Conservation (phyloP, 1,140 invertebrate genomes). For the Agrypnia vestita region DNA sequence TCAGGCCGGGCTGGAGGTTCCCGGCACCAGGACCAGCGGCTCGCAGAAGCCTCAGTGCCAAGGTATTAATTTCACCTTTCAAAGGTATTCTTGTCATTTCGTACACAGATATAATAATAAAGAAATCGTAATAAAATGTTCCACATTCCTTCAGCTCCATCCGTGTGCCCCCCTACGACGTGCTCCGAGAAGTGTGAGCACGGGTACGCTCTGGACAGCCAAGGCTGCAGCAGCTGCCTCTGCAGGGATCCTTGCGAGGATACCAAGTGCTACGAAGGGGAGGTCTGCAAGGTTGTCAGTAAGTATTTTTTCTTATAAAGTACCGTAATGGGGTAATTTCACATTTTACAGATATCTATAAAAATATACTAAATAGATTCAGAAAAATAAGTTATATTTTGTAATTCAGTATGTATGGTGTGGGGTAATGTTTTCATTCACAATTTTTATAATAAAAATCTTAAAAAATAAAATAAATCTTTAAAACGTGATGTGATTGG, state of each 20-base stretch:
- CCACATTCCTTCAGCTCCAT: conserved; percentile 65
- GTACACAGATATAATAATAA: background rate
- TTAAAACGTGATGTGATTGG: no score
- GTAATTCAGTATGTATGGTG: no score
- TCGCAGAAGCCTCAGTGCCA: conserved; percentile 66
- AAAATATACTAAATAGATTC: no score
- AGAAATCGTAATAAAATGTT: background rate
- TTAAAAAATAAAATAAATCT: no score
- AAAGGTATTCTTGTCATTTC: background rate
- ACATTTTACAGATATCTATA: no score
- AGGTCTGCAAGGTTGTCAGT: conserved; percentile 73
- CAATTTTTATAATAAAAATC: no score
- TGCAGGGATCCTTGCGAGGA: conserved; percentile 86
- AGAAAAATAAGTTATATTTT: no score
- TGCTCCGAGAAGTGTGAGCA: conserved; percentile 80
- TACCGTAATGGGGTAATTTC: no score
- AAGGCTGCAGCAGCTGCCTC: conserved; percentile 83
- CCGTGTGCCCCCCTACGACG: conserved; percentile 75
- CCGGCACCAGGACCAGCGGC: conserved; percentile 72
- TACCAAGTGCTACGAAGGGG: conserved; percentile 81
- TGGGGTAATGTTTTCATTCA: no score
- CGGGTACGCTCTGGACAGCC: conserved; percentile 78
- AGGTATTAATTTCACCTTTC: conserved; percentile 45
- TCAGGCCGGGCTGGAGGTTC: conserved; percentile 85
- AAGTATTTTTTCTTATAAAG: conserved; percentile 52